Evolutionary conservation across 1,140 invertebrate genomes (phyloP), one percentile per base, ranked within the genome.

Genomic region (Saccostrea glomerata): DNA sequence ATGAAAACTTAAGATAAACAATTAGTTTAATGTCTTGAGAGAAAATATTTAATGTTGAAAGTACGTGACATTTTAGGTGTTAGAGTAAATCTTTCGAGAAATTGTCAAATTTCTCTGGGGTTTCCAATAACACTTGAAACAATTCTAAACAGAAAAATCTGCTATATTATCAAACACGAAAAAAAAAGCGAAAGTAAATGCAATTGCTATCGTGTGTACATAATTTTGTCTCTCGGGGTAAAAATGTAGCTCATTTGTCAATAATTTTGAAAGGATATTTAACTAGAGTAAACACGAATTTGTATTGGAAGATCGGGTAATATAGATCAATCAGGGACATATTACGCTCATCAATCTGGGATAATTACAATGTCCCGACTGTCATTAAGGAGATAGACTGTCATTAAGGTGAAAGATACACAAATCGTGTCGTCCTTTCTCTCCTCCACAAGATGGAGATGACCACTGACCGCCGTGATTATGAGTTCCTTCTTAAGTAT

Each of bases 201-300:
- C 36, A 25, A 17, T 77, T 77, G 70, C 58, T 63, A 63, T 77
- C 15, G 23, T 25, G 70, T 77, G 70, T 77, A 36, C 70, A 36
- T 77, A 36, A 25, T 30, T 36, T 77, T 77, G 23, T 30, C 70
- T 30, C 70, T 30, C 70, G 25, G 30, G 23, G 25, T 60, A 60
- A 30, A 77, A 77, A 15, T 77, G 70, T 30, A 15, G 25, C 23
- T 77, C 70, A 36, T 77, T 77, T 77, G 70, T 77, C 70, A 77
- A 77, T 77, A 77, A 77, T 77, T 77, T 77, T 77, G 70, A 77
- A 77, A 77, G 70, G 70, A 23, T 23, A 36, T 77, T 77, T 77
- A 77, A 77, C 70, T 13, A 25, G 70, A 77, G 70, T 4, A 77
- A 77, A 77, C 70, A 77, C 1, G 13, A 25, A 36, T 30, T 77